Evolutionary conservation across 1,140 invertebrate genomes (phyloP), one percentile per base, ranked within the genome.

Genomic region (Lycorma delicatula): DNA sequence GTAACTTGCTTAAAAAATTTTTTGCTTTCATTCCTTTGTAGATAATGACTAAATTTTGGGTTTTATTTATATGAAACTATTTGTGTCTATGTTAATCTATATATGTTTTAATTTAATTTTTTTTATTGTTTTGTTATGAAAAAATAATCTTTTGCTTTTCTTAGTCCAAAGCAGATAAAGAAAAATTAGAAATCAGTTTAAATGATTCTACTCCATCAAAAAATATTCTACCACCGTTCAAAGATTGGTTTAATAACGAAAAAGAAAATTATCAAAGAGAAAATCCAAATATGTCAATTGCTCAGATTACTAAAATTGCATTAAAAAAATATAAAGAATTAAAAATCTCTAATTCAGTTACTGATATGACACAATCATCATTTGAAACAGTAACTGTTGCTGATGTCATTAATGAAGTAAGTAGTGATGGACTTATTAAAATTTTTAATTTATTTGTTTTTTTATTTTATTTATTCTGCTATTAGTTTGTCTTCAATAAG

Each of bases 161-260:
- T 12, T 18, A 44, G 41, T 16, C 41, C 6, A 44, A 44, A 22
- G 23, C 16, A 20, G 41, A 16, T 7, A 44, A 44, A 44, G n/a
- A 20, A 20, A 22, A 44, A 44, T 2, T 13, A 18, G 23, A 44
- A 41, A 44, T n/a, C 13, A 38, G 23, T 6, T 11, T 22, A 16
- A 22, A 9, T 7, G 5, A 16, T 4, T 9, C 16, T 13, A 22
- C 18, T 44, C 23, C 41, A 20, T 22, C 41, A 44, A 22, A 16
- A 2, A 20, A 16, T 44, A 20, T 22, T 20, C 23, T 44, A 22
- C 41, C 41, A 44, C 41, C 41, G n/a, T 44, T 44, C 41, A 44
- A 44, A 44, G 41, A 44, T 20, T 44, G 41, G 41, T 44, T 44
- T 44, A 22, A 44, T 20, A 44, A 16, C n/a, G 41, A 44, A 18